These are phyloP conservation scores for Dicentrarchus labrax DNA, from an alignment of 2,113 vertebrate genomes.

Conservation along the genomic window DNA sequence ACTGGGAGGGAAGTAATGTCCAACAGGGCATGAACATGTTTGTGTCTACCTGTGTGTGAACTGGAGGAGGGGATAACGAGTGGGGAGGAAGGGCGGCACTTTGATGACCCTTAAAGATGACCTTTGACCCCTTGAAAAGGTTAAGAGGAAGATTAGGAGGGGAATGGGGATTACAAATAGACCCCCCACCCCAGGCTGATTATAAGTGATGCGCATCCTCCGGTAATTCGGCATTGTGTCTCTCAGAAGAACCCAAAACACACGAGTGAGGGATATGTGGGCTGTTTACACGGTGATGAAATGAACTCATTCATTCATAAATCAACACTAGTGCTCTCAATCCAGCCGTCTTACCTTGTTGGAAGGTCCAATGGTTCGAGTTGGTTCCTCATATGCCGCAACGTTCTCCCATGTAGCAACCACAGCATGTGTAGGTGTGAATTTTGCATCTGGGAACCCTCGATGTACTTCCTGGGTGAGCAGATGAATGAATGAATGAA, in stretches of 20 bases:
- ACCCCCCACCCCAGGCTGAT: conserved; percentile 55
- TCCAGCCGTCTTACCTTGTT: conserved; percentile 82
- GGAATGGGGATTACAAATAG: conserved; percentile 64
- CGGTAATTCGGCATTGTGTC: conserved; percentile 61
- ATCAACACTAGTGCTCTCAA: background rate
- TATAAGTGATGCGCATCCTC: conserved; percentile 57
- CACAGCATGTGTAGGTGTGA: conserved; percentile 87
- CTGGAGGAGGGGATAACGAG: conserved; percentile 54
- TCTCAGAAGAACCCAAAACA: conserved; percentile 21
- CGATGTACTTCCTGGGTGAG: conserved; percentile 82
- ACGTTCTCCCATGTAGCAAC: conserved; percentile 95
- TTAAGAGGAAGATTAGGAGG: conserved; percentile 75
- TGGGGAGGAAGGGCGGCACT: conserved; percentile 25
- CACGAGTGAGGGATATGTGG: background rate
- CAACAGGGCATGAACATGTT: conserved; percentile 43
- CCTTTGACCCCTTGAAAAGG: conserved; percentile 71
- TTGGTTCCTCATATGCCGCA: conserved; percentile 88
- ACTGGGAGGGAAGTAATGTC: conserved; percentile 26
- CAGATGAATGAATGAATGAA: conserved; percentile 49
- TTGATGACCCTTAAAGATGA: conserved; percentile 79
- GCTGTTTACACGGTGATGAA: background rate
- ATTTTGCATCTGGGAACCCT: conserved; percentile 87
- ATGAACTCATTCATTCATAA: background rate
- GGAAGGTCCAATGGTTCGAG: conserved; percentile 73
- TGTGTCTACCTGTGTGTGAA: conserved; percentile 62